Base-by-base conservation (phyloP, 2,888 invertebrate species). In the Diaprepes abbreviatus region DNA sequence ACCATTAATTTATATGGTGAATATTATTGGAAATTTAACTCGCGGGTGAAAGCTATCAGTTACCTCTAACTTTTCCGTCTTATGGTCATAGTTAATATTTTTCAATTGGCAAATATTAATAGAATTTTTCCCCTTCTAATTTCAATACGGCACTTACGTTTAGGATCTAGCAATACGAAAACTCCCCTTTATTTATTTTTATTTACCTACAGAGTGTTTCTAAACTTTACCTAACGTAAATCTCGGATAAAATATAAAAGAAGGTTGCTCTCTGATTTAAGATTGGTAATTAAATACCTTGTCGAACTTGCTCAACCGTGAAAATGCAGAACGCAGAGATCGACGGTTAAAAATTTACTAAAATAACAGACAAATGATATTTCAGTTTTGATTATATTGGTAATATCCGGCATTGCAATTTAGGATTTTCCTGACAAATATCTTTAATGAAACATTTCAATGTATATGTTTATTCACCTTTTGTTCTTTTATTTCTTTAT, bases 301-400 rank as follows among this genome's bases (percentile, higher is more conserved):
- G 48, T 50, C 48, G 48, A 50, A 50, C 48, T 50, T 50, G 14
- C 48, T 21, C 48, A 50, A 50, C 48, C 48, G 48, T 50, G 48
- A 50, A 50, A 28, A 50, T 50, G 48, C 48, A 50, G 16, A 50
- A 28, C 48, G 28, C 48, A 50, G 48, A 43, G 7, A 28, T 14
- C 14, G 7, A 28, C 9, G 16, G 14, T 50, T 28, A 14, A 28
- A 50, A 28, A 50, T 28, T 50, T 50, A 24, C 48, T 28, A 14
- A 28, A 48, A 48, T 50, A 24, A 28, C 28, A 10, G 43, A 43
- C 19, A 43, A 19, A 21, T 40, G 5, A 17, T 17, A 6, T 16
- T 19, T n/a, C 19, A 7, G 19, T 10, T 43, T 43, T 43, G 19
- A 16, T 14, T 43, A 14, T 24, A 48, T 48, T 24, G n/a, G 48